A percentile compares a stretch with the other conserved stretches of the same genome.
Evolutionary conservation across 2,888 invertebrate species (phyloP).

Genomic region (Chalcosyrphus nemorum): DNA sequence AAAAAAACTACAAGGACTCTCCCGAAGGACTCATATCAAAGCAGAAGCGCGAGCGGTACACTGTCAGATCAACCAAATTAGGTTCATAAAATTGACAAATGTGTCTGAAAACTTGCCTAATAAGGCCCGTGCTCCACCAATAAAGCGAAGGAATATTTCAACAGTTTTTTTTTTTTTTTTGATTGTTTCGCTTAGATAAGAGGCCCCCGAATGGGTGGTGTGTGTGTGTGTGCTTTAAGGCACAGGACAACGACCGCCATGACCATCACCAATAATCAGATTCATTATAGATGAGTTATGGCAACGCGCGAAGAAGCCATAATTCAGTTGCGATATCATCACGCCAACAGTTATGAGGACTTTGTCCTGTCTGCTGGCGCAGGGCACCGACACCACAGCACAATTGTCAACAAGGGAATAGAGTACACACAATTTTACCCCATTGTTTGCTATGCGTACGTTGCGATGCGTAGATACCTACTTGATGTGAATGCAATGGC

Average conservation of each 20-base stretch:
- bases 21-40: background rate
- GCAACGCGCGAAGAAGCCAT: conserved; percentile 60
- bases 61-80: conserved; percentile 69
- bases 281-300: conserved; percentile 60
- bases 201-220: background rate
- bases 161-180: conserved; percentile 44
- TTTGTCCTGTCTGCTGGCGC: conserved; percentile 29
- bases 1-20: background rate
- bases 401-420: conserved; percentile 65
- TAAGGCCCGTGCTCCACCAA: conserved; percentile 32
- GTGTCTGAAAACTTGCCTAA: conserved; percentile 69
- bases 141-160: conserved; percentile 13
- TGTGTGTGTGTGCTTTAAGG: background rate
- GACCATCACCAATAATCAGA: conserved; percentile 60
- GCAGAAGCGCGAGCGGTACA: background rate
- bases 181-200: conserved; percentile 47
- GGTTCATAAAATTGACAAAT: conserved; percentile 73
- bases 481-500: conserved; percentile 46
- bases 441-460: conserved; percentile 42
- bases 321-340: conserved; percentile 65
- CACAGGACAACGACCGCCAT: conserved; percentile 41
- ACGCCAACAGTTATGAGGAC: conserved; percentile 22
- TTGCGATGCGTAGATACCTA: background rate
- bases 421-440: background rate
- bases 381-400: conserved; percentile 23